Base-by-base conservation (phyloP, 2,113 vertebrate genomes). In the Carollia perspicillata region DNA sequence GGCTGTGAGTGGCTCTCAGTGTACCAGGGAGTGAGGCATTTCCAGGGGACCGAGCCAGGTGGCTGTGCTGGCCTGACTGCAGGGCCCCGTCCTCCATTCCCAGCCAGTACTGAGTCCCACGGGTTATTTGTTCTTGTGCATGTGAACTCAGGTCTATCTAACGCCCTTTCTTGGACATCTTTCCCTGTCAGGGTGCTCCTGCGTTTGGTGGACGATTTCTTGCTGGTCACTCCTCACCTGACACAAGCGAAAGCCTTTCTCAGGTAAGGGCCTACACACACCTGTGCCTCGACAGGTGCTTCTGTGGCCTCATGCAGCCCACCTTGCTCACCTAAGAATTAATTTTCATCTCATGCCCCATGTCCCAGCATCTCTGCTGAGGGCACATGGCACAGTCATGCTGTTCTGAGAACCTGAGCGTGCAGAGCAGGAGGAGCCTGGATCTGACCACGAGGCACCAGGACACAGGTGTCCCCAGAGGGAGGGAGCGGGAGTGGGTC, bases 171-270 rank as follows among this genome's bases (percentile, higher is more conserved):
- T 51, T 5, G 9, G 47, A 28, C 30, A 49, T 77, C 30, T 77
- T n/a, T n/a, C 18, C 74, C 74, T 77, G 20, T 49, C 92, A 99
- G 99, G 94, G 90, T 99, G 97, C 97, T 99, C 40, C 98, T 99
- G 98, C 99, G 99, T 69, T 96, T 99, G 90, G 98, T 99, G 72
- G 99, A 99, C 65, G 99, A 99, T 93, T 99, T 99, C 90, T 98
- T 99, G 95, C 98, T 99, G 58, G 98, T 99, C 93, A 99, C 99
- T 0, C 99, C 99, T 28, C 98, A 99, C 95, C 97, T 99, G 69
- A 77, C 53, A 1, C 98, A 98, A 92, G 99, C 99, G 26, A 98
- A 98, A 93, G 84, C 90, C 23, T 99, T 99, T 91, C 98, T 99
- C 26, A 99, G 98, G 99, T 99, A 40, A 80, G 92, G n/a, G 0